Conservation (phyloP, 1,140 invertebrate species). For the Zaprionus ghesquierei region DNA sequence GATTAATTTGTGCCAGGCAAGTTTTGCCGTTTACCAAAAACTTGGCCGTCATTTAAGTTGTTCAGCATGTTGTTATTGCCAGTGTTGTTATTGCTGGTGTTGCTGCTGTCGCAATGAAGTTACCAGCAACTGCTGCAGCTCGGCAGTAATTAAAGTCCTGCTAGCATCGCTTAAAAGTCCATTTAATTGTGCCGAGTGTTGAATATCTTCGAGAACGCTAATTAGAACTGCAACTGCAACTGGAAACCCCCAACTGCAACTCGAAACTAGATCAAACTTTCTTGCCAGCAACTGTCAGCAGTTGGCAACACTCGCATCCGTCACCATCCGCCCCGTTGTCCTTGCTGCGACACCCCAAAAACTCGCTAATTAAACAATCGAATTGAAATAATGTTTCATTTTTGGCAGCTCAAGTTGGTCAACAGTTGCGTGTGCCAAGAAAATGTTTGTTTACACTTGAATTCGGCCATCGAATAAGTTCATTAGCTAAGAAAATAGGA, state of each 20-base stretch:
- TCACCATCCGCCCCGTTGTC: background rate
- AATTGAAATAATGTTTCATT: slow-evolving; percentile 65
- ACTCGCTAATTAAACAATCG: slow-evolving; percentile 58
- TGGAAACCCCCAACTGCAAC: background rate
- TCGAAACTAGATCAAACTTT: slow-evolving; percentile 40
- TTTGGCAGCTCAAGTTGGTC: slow-evolving; percentile 17
- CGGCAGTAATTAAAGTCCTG: slow-evolving; percentile 65
- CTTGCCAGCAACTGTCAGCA: slow-evolving; percentile 36
- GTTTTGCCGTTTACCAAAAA: slow-evolving; percentile 70
- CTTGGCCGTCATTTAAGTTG: slow-evolving; percentile 40
- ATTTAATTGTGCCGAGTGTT: slow-evolving; percentile 79
- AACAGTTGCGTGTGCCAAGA: background rate
- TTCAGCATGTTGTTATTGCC: slow-evolving; percentile 30
- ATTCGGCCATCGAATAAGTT: background rate
- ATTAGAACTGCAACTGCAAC: slow-evolving; percentile 59
- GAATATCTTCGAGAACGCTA: slow-evolving; percentile 72
- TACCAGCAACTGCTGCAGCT: slow-evolving; percentile 40
- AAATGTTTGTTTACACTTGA: background rate
- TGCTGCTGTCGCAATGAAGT: slow-evolving; percentile 39
- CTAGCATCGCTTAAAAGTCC: slow-evolving; percentile 73
- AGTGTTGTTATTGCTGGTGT: background rate
- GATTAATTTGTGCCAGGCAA: slow-evolving; percentile 74
- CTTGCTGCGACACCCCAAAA: background rate
- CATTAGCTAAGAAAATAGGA: background rate
- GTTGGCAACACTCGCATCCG: slow-evolving; percentile 9